phyloP scores from a whole-genome alignment of 2,888 invertebrate species.

The Cryptocephalus primarius region DNA sequence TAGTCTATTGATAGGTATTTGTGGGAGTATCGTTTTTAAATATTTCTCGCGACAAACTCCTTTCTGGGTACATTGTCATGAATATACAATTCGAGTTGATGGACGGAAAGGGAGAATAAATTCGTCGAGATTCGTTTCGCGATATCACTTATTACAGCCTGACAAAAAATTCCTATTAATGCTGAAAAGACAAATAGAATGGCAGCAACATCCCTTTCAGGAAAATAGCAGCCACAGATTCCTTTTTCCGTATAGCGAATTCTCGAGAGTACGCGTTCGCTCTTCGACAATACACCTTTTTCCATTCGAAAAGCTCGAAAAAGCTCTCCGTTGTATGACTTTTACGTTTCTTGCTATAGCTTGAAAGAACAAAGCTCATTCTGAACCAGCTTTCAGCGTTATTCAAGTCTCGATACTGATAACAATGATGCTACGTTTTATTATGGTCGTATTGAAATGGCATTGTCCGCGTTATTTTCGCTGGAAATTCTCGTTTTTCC shows the following conservation, averaged over 20 bases:
- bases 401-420: slow-evolving; percentile 34
- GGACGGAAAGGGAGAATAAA: too few relatives aligned
- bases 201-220: slow-evolving; percentile 32
- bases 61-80: too few relatives aligned
- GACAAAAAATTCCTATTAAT: slow-evolving; percentile 27
- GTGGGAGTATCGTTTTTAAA: too few relatives aligned
- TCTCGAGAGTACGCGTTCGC: slow-evolving; percentile 31
- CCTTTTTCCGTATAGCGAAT: slow-evolving; percentile 31
- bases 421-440: slow-evolving; percentile 32
- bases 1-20: too few relatives aligned
- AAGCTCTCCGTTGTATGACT: slow-evolving; percentile 35
- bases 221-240: slow-evolving; percentile 34
- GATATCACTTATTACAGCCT: slow-evolving; percentile 6
- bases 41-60: too few relatives aligned
- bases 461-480: neutral
- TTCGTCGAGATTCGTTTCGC: too few relatives aligned
- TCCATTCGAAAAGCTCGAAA: slow-evolving; percentile 23
- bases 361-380: slow-evolving; percentile 35
- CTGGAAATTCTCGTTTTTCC: too few relatives aligned
- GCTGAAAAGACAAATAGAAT: slow-evolving; percentile 21
- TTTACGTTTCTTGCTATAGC: slow-evolving; percentile 35
- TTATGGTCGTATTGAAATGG: slow-evolving; percentile 22
- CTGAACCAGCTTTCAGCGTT: slow-evolving; percentile 30
- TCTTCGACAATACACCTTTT: slow-evolving; percentile 28
- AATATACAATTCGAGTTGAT: too few relatives aligned